Evolutionary conservation across 2,113 vertebrate species (phyloP), one percentile per base, ranked within the genome.

Genomic region (Sinosuthora webbiana): DNA sequence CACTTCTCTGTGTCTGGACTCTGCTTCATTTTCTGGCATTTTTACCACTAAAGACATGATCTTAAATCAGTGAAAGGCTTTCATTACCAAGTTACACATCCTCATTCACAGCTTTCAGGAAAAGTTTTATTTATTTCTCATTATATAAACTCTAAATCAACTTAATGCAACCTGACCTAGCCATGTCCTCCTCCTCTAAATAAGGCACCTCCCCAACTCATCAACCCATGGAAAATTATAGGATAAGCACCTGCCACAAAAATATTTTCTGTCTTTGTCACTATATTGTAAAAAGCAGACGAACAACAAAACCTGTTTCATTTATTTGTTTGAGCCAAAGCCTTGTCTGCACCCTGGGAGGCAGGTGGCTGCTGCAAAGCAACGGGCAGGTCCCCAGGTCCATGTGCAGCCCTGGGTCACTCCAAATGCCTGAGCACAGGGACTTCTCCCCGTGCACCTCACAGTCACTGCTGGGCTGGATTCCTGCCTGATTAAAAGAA

Each of bases 221-320:
- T 68, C 79, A 95, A 57, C 33, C 62, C 78, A 91, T 69, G 42
- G 64, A 93, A 90, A 95, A 87, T 89, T 90, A 86, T 90, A 95
- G 80, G 93, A 94, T 89, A 90, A 77, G 41, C 88, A 90, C 86
- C 83, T 91, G 74, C 67, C 69, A 89, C 63, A 89, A 84, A 96
- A 69, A 93, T 94, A 57, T 91, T 75, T 95, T 84, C 83, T 53
- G 64, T 60, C 92, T 87, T 94, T 57, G 94, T 88, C 82, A 88
- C 31, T 60, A 49, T 81, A 76, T 17, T 82, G 75, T 83, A 92
- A 81, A 91, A 96, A 89, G 31, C 37, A 94, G 89, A 89, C 68
- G 8, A 94, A 92, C 53, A 71, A 68, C 87, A 83, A 93, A 91
- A 67, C 71, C 64, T 75, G 65, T 37, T 92, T 27, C 39, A 13